Percentiles rank a stretch among this genome's conserved stretches.
Conservation (phyloP, 1,140 invertebrate species). For the Sitophilus oryzae region DNA sequence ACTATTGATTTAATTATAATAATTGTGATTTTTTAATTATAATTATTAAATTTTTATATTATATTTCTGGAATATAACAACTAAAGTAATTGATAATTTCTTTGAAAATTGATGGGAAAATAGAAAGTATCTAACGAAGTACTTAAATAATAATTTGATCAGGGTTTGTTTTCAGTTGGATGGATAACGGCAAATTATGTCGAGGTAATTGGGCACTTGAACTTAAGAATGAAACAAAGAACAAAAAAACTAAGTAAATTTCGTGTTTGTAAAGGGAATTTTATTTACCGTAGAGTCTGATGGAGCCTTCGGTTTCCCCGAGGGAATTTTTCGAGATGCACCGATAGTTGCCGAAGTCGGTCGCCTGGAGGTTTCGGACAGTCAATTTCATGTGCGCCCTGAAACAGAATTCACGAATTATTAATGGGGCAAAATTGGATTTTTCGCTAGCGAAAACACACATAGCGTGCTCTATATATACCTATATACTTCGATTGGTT, state of each 20-base stretch:
- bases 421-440: slow-evolving; percentile 46
- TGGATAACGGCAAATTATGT: no score
- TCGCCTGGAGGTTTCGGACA: slow-evolving; percentile 67
- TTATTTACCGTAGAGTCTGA: slow-evolving; percentile 82
- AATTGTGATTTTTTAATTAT: no score
- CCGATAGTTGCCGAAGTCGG: slow-evolving; percentile 78
- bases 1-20: no score
- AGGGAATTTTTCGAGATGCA: slow-evolving; percentile 90
- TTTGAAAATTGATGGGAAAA: no score
- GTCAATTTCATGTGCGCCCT: slow-evolving; percentile 79
- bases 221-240: slow-evolving; percentile 11
- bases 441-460: slow-evolving; percentile 19
- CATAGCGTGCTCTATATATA: slow-evolving; percentile 7
- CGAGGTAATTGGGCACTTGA: no score
- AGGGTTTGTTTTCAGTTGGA: no score
- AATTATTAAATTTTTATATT: no score
- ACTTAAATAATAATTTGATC: no score
- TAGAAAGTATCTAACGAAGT: no score
- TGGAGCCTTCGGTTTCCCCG: slow-evolving; percentile 88
- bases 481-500: slow-evolving; percentile 4
- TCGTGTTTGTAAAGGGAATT: slow-evolving; percentile 30
- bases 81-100: no score
- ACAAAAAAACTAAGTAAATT: slow-evolving; percentile 23
- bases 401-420: slow-evolving; percentile 27
- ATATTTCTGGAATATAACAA: no score